These are phyloP conservation scores for Lasioglossum lativentre DNA, from an alignment of 2,888 invertebrate genomes.

Conservation along the genomic window DNA sequence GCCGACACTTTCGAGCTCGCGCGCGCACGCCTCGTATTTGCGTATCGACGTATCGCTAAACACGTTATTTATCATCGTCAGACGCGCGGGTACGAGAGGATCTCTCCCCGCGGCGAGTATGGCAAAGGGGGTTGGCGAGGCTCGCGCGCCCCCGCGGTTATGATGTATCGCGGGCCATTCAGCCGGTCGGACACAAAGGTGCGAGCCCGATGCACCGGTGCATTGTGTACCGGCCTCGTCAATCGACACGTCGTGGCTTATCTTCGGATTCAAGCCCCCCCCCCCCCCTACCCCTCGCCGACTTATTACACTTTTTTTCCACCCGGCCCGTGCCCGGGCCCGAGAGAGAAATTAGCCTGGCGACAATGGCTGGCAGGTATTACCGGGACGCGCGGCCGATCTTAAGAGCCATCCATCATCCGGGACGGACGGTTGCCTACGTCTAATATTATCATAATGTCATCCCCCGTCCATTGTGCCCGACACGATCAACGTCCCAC, in stretches of 20 bases:
- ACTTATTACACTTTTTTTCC: slow-evolving; percentile 62
- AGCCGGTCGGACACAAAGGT: slow-evolving; percentile 41
- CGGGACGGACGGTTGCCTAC: slow-evolving; percentile 58
- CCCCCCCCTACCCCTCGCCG: slow-evolving; percentile 34
- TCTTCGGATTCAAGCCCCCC: slow-evolving; percentile 57
- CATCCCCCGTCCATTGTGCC: slow-evolving; percentile 69
- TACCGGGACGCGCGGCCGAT: slow-evolving; percentile 59
- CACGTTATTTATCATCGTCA: slow-evolving; percentile 79
- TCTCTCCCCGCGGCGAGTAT: slow-evolving; percentile 49
- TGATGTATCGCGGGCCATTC: slow-evolving; percentile 77
- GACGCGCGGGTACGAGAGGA: slow-evolving; percentile 62
- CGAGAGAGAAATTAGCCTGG: slow-evolving; percentile 69
- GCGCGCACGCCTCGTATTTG: slow-evolving; percentile 45
- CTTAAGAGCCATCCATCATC: slow-evolving; percentile 75
- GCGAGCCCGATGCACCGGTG: slow-evolving; percentile 37
- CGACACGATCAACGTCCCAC: slow-evolving; percentile 65
- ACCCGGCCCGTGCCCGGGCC: not conserved
- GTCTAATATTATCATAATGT: slow-evolving; percentile 78
- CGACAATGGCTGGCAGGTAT: slow-evolving; percentile 73
- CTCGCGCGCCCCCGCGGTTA: slow-evolving; percentile 63
- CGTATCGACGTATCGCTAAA: slow-evolving; percentile 71
- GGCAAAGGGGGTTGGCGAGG: slow-evolving; percentile 49
- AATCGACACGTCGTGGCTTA: slow-evolving; percentile 63
- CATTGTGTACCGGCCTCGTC: slow-evolving; percentile 57
- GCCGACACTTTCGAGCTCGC: slow-evolving; percentile 22